Conservation (phyloP, 2,797 vertebrate species). For the Gallinago stenura region DNA sequence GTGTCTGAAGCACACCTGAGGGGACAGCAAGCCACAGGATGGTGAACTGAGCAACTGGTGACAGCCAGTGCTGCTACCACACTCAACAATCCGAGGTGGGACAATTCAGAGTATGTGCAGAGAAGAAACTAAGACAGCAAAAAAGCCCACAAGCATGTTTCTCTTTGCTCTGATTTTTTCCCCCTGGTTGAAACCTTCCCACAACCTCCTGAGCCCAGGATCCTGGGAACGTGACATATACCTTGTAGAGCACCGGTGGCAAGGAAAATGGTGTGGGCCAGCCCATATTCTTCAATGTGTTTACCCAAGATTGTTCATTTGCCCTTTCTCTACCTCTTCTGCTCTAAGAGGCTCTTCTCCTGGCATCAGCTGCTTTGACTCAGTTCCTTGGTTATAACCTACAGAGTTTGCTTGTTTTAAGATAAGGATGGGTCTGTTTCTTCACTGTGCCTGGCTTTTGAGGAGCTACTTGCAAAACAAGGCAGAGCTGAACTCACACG, state of each 20-base stretch:
- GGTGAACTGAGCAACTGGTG: neutral
- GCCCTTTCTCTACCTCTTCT: neutral
- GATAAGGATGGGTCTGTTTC: neutral
- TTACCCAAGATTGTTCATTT: neutral
- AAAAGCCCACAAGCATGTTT: neutral
- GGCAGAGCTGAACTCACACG: accelerated
- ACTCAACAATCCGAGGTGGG: neutral
- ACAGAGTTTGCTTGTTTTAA: neutral
- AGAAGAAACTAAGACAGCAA: neutral
- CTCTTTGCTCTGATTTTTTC: neutral
- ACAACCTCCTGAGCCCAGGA: neutral
- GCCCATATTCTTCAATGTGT: neutral
- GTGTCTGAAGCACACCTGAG: neutral
- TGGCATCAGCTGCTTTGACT: neutral
- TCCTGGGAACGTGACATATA: neutral
- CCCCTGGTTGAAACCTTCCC: neutral
- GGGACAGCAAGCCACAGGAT: neutral
- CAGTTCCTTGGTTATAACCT: neutral
- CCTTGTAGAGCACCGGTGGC: neutral
- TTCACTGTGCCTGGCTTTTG: neutral
- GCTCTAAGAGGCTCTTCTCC: neutral
- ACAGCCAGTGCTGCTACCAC: neutral
- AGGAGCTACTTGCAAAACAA: neutral
- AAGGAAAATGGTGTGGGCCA: neutral
- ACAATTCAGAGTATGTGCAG: neutral